Percentiles rank a stretch among this genome's conserved stretches.
Evolutionary conservation across 2,888 invertebrate genomes (phyloP).

Genomic region (Stomorhina lunata): DNA sequence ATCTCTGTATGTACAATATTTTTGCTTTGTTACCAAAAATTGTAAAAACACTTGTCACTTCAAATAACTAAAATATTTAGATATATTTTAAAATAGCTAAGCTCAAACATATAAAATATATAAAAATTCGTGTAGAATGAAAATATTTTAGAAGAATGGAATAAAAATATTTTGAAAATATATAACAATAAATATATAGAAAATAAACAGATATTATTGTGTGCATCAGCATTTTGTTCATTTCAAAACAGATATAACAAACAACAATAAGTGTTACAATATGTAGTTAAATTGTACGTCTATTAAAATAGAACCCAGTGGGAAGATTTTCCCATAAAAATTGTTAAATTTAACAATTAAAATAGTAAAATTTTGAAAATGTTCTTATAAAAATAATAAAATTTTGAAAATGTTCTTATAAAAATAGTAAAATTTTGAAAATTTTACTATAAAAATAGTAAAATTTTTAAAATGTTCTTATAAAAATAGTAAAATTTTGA

Average conservation of each 20-base stretch:
- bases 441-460: too few species aligned
- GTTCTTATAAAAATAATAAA: too few species aligned
- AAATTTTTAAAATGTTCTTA: too few species aligned
- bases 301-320: too few species aligned
- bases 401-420: too few species aligned
- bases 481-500: too few species aligned
- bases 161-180: neutral
- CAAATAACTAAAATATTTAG: neutral
- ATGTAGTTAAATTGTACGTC: slow-evolving; percentile 24
- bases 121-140: neutral
- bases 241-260: slow-evolving; percentile 27
- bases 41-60: slow-evolving; percentile 20
- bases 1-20: too few species aligned
- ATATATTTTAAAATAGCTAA: neutral
- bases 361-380: too few species aligned
- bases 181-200: neutral
- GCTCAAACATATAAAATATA: neutral
- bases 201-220: slow-evolving; percentile 41
- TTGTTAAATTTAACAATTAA: too few species aligned
- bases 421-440: too few species aligned
- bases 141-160: slow-evolving; percentile 11
- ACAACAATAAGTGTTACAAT: slow-evolving; percentile 41
- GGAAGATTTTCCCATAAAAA: too few species aligned
- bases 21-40: neutral
- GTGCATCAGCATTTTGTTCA: slow-evolving; percentile 40